Conservation (phyloP, 2,888 invertebrate genomes). For the Caenorhabditis doughertyi region DNA sequence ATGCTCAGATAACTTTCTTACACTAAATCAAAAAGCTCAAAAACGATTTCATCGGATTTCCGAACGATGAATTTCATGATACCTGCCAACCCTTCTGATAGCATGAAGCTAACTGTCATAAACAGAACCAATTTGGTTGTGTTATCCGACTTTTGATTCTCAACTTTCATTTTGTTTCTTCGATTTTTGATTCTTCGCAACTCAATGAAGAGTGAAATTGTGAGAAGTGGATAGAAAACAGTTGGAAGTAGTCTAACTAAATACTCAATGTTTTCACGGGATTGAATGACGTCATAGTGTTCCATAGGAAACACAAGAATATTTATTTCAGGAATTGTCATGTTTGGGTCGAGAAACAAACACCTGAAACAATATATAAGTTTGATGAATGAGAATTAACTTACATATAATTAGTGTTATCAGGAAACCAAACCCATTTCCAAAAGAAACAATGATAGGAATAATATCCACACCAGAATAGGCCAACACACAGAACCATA, state of each 20-base stretch:
- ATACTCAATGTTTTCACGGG: not conserved
- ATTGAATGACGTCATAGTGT: not conserved
- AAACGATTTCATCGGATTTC: not conserved
- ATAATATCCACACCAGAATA: not conserved
- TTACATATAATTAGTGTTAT: not conserved
- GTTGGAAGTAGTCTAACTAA: not conserved
- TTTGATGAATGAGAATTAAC: not conserved
- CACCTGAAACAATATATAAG: not conserved
- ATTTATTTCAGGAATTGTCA: not conserved
- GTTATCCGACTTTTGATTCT: not conserved
- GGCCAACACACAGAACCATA: not conserved
- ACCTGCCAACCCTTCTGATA: not conserved
- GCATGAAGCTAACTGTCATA: constrained; percentile 11
- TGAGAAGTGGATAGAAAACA: not conserved
- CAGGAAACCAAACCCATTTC: not conserved
- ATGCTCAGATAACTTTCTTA: too few relatives aligned
- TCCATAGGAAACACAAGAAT: not conserved
- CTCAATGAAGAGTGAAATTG: not conserved
- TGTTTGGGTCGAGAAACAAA: not conserved
- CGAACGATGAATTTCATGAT: not conserved
- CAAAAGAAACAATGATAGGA: not conserved
- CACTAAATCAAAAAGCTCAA: too few relatives aligned
- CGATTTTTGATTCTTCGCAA: not conserved
- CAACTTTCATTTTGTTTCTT: not conserved
- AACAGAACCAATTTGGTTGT: not conserved